Percentiles rank a stretch among this genome's conserved stretches.
phyloP scores from a whole-genome alignment of 2,888 invertebrate species.

The Xestia sexstrigata region DNA sequence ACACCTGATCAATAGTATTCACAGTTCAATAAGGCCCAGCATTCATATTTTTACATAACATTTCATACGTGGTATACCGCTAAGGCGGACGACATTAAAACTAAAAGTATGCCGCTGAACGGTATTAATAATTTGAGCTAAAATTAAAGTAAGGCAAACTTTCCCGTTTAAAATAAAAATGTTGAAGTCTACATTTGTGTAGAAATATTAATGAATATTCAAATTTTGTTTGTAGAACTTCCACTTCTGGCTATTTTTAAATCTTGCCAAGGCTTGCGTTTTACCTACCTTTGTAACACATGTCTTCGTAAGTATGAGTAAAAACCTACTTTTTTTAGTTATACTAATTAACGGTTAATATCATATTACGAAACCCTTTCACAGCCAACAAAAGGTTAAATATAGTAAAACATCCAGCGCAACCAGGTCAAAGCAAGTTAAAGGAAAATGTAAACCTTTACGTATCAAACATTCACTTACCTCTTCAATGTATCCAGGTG shows the following conservation, averaged over 20 bases:
- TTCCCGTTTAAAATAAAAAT: conserved; percentile 14
- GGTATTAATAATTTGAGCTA: conserved; percentile 27
- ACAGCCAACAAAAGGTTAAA: background rate
- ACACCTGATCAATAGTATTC: conserved; percentile 48
- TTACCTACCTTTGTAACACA: background rate
- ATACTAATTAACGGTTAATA: background rate
- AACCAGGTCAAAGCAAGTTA: background rate
- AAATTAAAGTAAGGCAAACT: conserved; percentile 39
- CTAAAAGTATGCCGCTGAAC: conserved; percentile 22
- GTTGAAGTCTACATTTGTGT: background rate
- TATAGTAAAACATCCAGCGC: background rate
- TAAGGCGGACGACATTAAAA: conserved; percentile 44
- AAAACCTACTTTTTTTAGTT: no score
- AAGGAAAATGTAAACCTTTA: no score
- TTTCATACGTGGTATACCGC: conserved; percentile 35
- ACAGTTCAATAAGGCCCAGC: conserved; percentile 11
- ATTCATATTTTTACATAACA: conserved; percentile 46
- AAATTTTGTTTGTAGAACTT: conserved; percentile 14
- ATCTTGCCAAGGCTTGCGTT: background rate
- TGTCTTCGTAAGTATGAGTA: background rate
- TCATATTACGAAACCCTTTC: background rate
- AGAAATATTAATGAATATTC: background rate
- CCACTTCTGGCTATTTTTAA: background rate
- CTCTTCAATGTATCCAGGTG: conserved; percentile 98
- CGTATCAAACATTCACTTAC: conserved; percentile 65